phyloP scores from a whole-genome alignment of 2,888 invertebrate genomes.

The Stictocephala bisonia region DNA sequence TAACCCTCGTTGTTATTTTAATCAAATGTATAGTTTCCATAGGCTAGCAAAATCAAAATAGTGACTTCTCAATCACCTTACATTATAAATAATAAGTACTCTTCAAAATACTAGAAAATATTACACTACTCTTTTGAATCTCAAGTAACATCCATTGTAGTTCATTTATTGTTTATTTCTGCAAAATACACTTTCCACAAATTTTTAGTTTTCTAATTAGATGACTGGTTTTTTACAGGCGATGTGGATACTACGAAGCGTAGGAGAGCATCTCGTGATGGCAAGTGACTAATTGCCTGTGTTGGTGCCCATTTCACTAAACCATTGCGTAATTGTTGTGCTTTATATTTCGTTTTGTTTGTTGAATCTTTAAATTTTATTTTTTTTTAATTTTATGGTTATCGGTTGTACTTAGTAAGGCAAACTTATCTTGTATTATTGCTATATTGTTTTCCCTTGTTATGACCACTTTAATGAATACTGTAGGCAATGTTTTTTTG shows the following conservation, averaged over 20 bases:
- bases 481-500: too few relatives aligned
- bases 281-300: conserved; percentile 73
- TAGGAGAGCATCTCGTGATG: conserved; percentile 77
- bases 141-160: too few relatives aligned
- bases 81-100: too few relatives aligned
- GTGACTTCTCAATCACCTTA: too few relatives aligned
- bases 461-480: neutral
- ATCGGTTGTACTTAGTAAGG: conserved; percentile 38
- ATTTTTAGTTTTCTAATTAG: too few relatives aligned
- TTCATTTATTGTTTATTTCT: too few relatives aligned
- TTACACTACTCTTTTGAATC: too few relatives aligned
- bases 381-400: conserved; percentile 40
- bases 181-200: too few relatives aligned
- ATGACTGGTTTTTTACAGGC: conserved; percentile 41
- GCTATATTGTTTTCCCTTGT: neutral
- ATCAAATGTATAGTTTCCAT: too few relatives aligned
- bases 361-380: conserved; percentile 38
- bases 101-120: too few relatives aligned
- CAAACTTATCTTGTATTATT: conserved; percentile 26
- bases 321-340: neutral
- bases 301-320: conserved; percentile 3
- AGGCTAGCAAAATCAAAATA: too few relatives aligned
- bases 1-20: too few relatives aligned
- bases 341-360: conserved; percentile 17
- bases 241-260: conserved; percentile 66